These are phyloP conservation scores for Syrista parreyssii DNA, from an alignment of 2,888 invertebrate species.

Conservation along the genomic window DNA sequence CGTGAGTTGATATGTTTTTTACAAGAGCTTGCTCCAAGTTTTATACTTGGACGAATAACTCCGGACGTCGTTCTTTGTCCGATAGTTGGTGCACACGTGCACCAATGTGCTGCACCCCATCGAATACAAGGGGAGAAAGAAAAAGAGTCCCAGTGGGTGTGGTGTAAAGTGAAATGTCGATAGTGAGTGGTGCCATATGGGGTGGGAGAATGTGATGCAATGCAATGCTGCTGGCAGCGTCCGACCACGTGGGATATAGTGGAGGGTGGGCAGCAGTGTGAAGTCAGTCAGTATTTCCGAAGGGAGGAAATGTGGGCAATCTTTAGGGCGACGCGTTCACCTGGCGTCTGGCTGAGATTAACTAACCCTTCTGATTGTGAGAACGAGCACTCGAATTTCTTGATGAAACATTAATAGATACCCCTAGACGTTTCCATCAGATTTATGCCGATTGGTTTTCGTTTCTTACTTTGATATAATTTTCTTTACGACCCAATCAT, in stretches of 20 bases:
- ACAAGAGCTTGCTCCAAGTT: background rate
- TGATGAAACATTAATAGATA: background rate
- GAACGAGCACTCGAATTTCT: background rate
- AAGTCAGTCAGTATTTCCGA: background rate
- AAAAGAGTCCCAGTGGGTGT: background rate
- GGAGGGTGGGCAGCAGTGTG: background rate
- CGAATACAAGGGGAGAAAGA: background rate
- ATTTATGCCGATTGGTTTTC: background rate
- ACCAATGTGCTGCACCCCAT: background rate
- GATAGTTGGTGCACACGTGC: background rate
- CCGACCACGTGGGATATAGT: background rate
- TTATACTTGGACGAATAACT: background rate
- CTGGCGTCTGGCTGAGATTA: constrained; percentile 7
- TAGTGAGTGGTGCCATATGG: background rate
- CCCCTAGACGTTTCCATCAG: background rate
- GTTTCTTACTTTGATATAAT: background rate
- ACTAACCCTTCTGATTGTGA: constrained; percentile 1
- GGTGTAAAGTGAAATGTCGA: constrained; percentile 1
- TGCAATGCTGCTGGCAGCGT: background rate
- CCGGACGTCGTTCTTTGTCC: background rate
- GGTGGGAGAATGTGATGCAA: background rate
- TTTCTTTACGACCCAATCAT: background rate
- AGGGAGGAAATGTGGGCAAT: background rate
- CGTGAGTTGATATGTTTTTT: background rate
- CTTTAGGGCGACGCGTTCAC: constrained; percentile 2